phyloP scores from a whole-genome alignment of 2,888 invertebrate species.

The Dryococelus australis region DNA sequence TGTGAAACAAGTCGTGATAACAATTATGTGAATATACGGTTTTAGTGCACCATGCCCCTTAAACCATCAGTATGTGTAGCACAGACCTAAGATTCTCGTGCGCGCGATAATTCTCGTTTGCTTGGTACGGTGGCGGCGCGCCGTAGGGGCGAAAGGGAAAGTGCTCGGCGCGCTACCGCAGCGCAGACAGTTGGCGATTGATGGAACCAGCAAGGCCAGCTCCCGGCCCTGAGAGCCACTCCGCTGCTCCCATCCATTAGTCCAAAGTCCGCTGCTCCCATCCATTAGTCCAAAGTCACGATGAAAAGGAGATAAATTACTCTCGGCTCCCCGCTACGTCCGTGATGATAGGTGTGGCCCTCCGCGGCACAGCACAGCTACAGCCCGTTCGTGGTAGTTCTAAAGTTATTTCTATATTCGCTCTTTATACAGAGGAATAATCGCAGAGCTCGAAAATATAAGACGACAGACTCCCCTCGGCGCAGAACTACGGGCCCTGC shows the following conservation, averaged over 20 bases:
- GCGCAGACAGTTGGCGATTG: not conserved
- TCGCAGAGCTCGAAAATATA: no score
- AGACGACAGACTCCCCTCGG: no score
- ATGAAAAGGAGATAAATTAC: slow-evolving; percentile 11
- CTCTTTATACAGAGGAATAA: no score
- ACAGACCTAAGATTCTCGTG: no score
- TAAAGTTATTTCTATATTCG: no score
- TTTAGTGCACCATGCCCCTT: no score
- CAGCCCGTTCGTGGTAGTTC: not conserved
- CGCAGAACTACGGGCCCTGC: no score
- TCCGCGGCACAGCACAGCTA: not conserved
- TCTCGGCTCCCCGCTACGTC: not conserved
- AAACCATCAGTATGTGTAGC: no score
- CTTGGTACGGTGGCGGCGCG: not conserved
- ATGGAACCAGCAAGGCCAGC: not conserved
- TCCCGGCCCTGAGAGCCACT: not conserved
- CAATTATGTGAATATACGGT: no score
- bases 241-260: not conserved
- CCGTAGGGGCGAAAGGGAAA: not conserved
- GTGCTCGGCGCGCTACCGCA: not conserved
- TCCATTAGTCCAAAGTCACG: not conserved
- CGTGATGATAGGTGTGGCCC: not conserved
- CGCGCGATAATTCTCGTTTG: not conserved
- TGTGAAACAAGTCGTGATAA: no score
- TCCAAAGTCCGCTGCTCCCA: not conserved